Evolutionary conservation across 2,888 invertebrate genomes (phyloP).

Genomic region (Cosmia trapezina): DNA sequence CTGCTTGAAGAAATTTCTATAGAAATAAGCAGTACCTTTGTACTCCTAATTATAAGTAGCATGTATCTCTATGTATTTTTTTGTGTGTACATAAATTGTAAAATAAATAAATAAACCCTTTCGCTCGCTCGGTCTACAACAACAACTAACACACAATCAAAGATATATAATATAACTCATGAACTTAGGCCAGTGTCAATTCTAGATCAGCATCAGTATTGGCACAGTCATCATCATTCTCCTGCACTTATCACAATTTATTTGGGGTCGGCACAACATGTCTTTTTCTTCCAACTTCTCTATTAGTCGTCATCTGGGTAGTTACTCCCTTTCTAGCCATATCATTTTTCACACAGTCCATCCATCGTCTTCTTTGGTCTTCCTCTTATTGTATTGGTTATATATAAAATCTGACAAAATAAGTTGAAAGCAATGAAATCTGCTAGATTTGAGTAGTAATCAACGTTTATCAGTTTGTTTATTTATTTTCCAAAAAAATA

Average conservation of each 20-base stretch:
- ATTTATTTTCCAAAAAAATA: no score
- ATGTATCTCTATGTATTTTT: no score
- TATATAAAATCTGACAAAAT: background rate
- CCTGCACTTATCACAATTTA: background rate
- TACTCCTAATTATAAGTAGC: no score
- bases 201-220: background rate
- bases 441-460: background rate
- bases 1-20: no score
- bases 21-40: no score
- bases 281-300: background rate
- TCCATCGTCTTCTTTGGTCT: background rate
- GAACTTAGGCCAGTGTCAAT: background rate
- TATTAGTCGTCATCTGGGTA: background rate
- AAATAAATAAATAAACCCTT: no score
- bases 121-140: no score
- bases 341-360: background rate
- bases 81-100: no score
- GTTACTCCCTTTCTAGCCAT: background rate
- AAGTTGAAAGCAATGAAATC: background rate
- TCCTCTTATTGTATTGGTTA: background rate
- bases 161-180: background rate
- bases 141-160: background rate
- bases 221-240: background rate
- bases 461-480: background rate
- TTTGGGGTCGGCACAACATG: background rate